Percentiles rank a stretch among this genome's conserved stretches.
Evolutionary conservation across 1,140 invertebrate species (phyloP).

Genomic region (Drosophila chauvacae): DNA sequence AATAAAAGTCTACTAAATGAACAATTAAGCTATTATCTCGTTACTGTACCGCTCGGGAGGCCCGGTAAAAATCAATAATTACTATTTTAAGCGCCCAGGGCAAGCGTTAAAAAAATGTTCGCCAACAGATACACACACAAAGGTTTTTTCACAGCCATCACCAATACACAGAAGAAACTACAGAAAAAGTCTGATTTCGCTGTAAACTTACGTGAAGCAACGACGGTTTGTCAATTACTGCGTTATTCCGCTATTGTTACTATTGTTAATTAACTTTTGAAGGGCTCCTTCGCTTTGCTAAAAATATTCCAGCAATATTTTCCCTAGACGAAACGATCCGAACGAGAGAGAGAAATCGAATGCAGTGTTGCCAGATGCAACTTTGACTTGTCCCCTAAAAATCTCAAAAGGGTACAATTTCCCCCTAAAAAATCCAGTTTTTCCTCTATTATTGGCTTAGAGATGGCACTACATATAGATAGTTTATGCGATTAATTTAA

Average conservation of each 20-base stretch:
- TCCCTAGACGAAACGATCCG: constrained; percentile 35
- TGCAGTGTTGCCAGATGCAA: too few species aligned
- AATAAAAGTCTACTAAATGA: constrained; percentile 1
- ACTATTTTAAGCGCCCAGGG: constrained; percentile 54
- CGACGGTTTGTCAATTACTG: constrained; percentile 21
- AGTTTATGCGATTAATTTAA: not conserved
- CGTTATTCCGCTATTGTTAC: constrained; percentile 7
- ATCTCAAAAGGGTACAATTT: too few species aligned
- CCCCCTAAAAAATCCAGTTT: too few species aligned
- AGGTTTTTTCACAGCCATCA: constrained; percentile 14
- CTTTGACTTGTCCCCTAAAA: too few species aligned
- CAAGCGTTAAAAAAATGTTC: constrained; percentile 5
- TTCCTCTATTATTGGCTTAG: not conserved
- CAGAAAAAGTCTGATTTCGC: not conserved
- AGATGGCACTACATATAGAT: not conserved
- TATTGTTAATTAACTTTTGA: not conserved
- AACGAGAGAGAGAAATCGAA: constrained; percentile 12
- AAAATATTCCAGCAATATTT: constrained; percentile 30
- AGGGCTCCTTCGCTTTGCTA: constrained; percentile 20
- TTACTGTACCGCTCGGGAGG: not conserved
- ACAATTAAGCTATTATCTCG: constrained; percentile 17
- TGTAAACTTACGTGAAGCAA: constrained; percentile 47
- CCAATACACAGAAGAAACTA: not conserved
- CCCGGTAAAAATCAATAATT: constrained; percentile 63
- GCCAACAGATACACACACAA: constrained; percentile 64